Evolutionary conservation across 2,797 vertebrate genomes (phyloP).

Genomic region (Phylloscopus collybita): DNA sequence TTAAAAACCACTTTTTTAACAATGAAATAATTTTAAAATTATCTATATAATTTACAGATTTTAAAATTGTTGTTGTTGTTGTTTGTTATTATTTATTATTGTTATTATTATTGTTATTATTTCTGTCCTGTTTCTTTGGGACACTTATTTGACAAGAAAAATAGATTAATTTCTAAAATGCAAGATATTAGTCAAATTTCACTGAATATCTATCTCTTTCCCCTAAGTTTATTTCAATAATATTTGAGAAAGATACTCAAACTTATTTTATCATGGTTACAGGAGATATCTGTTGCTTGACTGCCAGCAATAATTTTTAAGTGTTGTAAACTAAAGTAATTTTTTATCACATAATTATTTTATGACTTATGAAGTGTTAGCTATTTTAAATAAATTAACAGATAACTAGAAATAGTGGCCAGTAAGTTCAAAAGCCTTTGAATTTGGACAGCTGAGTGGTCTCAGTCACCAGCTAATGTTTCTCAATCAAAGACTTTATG

Average conservation of each 20-base stretch:
- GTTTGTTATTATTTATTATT: fast-evolving
- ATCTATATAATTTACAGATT: neutral
- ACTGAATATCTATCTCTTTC: neutral
- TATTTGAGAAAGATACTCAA: neutral
- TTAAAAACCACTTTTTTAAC: neutral
- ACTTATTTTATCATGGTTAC: neutral
- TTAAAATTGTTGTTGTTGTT: neutral
- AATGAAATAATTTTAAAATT: neutral
- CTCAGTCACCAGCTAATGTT: neutral
- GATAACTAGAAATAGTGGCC: neutral
- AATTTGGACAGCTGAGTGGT: neutral
- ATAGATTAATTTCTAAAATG: neutral
- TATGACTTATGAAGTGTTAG: neutral
- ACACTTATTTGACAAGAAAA: neutral
- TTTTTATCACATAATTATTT: neutral
- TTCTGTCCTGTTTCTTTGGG: neutral
- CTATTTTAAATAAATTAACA: neutral
- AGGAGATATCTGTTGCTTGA: neutral
- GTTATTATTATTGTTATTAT: fast-evolving
- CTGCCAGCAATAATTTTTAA: neutral
- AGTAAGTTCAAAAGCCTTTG: neutral
- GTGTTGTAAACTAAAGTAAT: neutral
- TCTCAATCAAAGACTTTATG: neutral
- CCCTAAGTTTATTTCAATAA: neutral
- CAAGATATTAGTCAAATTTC: neutral